phyloP scores from a whole-genome alignment of 1,140 invertebrate genomes.

The Drosophila nikananu region DNA sequence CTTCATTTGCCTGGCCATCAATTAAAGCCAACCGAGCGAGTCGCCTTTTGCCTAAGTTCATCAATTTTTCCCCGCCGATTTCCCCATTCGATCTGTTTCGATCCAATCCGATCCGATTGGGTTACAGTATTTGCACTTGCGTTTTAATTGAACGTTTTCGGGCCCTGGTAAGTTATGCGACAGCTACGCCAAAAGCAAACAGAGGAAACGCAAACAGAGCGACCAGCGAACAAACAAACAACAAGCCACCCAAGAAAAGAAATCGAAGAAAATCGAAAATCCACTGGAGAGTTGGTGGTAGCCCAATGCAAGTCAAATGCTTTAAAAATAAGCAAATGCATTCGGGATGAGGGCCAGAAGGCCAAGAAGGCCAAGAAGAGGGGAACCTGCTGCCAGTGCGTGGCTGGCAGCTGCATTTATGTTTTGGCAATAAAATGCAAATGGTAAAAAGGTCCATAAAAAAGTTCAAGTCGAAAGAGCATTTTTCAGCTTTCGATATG shows the following conservation, averaged over 20 bases:
- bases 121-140: conserved; percentile 65
- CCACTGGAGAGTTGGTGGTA: conserved; percentile 43
- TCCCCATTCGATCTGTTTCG: conserved; percentile 35
- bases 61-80: conserved; percentile 32
- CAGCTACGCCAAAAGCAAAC: conserved; percentile 69
- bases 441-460: conserved; percentile 74
- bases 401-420: conserved; percentile 67
- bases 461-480: conserved; percentile 47
- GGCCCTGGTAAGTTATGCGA: conserved; percentile 64
- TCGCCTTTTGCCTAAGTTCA: conserved; percentile 51
- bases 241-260: conserved; percentile 54
- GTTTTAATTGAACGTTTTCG: conserved; percentile 61
- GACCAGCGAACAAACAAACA: conserved; percentile 58
- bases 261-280: conserved; percentile 1
- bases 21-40: conserved; percentile 63
- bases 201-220: conserved; percentile 41
- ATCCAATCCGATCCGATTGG: conserved; percentile 63
- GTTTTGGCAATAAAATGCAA: conserved; percentile 83
- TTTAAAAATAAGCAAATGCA: conserved; percentile 52
- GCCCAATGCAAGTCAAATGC: conserved; percentile 48
- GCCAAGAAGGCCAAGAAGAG: not conserved
- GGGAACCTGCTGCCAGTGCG: conserved; percentile 10
- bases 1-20: conserved; percentile 58
- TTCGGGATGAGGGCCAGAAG: conserved; percentile 4
- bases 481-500: conserved; percentile 61